A percentile compares a stretch with the other conserved stretches of the same genome.
Evolutionary conservation across 1,140 invertebrate species (phyloP).

Genomic region (Hylyphantes graminicola): DNA sequence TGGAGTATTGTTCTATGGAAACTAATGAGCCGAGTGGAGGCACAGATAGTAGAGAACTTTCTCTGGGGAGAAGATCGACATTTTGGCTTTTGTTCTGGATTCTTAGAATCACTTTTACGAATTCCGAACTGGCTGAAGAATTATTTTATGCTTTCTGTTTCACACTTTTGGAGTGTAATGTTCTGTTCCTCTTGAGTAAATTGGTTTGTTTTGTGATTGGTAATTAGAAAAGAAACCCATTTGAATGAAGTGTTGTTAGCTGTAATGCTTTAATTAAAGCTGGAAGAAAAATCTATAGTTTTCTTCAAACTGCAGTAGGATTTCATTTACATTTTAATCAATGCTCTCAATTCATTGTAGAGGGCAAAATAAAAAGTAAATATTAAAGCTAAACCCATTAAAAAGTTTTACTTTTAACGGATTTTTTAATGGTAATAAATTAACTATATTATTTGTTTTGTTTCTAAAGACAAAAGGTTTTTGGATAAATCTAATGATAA

Average conservation of each 20-base stretch:
- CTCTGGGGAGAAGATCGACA: not conserved
- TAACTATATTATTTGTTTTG: too few relatives aligned
- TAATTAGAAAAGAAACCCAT: not conserved
- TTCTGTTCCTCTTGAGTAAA: not conserved
- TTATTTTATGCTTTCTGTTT: not conserved
- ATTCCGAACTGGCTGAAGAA: not conserved
- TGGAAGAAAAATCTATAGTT: too few relatives aligned
- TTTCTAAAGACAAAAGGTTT: too few relatives aligned
- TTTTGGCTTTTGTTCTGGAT: not conserved
- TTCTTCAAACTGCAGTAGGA: too few relatives aligned
- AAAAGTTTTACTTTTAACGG: too few relatives aligned
- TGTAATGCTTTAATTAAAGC: too few relatives aligned
- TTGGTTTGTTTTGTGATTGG: not conserved
- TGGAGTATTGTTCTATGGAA: not conserved
- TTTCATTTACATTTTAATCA: too few relatives aligned
- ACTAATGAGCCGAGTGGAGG: conserved; percentile 19
- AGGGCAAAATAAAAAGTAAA: too few relatives aligned
- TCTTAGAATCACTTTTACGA: not conserved
- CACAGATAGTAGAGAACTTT: not conserved
- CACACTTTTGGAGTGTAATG: not conserved
- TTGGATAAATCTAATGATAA: too few relatives aligned
- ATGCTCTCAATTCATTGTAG: too few relatives aligned
- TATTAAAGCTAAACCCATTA: too few relatives aligned
- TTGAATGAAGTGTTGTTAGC: not conserved
- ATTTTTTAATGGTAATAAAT: too few relatives aligned